phyloP scores from a whole-genome alignment of 2,797 vertebrate species.

The Rallus crepitans region DNA sequence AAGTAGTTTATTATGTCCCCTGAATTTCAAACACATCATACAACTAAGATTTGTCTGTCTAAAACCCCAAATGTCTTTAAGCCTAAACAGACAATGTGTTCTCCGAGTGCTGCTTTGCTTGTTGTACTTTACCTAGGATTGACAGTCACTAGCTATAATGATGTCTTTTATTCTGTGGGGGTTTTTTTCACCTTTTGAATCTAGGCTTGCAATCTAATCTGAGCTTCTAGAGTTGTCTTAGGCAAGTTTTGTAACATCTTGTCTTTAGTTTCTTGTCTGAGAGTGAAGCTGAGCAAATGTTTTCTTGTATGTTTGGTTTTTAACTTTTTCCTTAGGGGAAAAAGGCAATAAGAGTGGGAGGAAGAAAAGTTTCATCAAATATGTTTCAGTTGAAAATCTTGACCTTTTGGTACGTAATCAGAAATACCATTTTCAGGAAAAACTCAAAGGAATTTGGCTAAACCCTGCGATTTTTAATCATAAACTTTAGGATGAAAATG shows the following conservation, averaged over 20 bases:
- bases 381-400: background rate
- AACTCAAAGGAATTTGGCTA: background rate
- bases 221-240: background rate
- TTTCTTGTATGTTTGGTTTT: background rate
- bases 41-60: background rate
- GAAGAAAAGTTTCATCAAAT: background rate
- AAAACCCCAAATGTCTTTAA: background rate
- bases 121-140: background rate
- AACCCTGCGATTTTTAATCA: background rate
- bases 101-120: background rate
- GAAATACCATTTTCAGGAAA: background rate
- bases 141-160: background rate
- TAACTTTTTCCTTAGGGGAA: background rate
- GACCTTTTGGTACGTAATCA: background rate
- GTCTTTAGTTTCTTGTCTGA: background rate
- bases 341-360: background rate
- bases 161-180: background rate
- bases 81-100: background rate
- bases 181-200: background rate
- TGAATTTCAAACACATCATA: constrained; percentile 16
- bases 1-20: background rate
- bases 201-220: background rate
- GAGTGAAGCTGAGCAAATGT: background rate
- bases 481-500: background rate
- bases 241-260: background rate